Evolutionary conservation across 92 coral and sea anemone genomes (phyloP).

Genomic region (Phymanthus crucifer): DNA sequence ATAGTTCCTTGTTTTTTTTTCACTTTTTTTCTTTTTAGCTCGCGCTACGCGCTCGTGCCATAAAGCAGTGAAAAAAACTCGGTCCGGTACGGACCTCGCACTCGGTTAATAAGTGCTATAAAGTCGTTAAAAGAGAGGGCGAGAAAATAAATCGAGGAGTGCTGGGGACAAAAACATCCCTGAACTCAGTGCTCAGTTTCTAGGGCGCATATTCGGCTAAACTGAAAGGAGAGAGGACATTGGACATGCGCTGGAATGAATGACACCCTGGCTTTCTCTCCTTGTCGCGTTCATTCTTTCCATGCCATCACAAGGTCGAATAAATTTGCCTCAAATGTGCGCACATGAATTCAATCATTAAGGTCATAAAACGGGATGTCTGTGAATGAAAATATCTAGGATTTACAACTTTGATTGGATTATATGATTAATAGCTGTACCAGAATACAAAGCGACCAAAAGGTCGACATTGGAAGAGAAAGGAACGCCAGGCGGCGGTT

Average conservation of each 20-base stretch:
- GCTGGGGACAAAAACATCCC: no score
- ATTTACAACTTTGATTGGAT: background rate
- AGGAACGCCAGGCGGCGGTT: slow-evolving; percentile 24
- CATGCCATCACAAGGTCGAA: background rate
- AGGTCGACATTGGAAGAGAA: slow-evolving; percentile 22
- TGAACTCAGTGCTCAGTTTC: no score
- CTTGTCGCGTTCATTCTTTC: background rate
- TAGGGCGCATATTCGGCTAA: background rate
- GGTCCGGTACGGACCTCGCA: no score
- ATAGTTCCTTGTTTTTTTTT: no score
- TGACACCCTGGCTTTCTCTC: background rate
- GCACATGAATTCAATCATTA: background rate
- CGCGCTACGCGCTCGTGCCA: no score
- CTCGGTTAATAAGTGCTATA: no score
- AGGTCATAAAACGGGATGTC: background rate
- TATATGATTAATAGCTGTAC: background rate
- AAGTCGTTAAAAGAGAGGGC: no score
- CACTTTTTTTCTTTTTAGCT: no score
- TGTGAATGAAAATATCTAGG: background rate
- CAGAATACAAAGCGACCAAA: background rate
- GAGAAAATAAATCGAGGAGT: no score
- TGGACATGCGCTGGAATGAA: background rate
- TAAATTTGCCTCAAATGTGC: background rate
- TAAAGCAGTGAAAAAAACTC: no score
- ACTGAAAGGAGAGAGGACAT: background rate